Base-by-base conservation (phyloP, 2,113 vertebrate species). In the Rhabdomys dilectus region DNA sequence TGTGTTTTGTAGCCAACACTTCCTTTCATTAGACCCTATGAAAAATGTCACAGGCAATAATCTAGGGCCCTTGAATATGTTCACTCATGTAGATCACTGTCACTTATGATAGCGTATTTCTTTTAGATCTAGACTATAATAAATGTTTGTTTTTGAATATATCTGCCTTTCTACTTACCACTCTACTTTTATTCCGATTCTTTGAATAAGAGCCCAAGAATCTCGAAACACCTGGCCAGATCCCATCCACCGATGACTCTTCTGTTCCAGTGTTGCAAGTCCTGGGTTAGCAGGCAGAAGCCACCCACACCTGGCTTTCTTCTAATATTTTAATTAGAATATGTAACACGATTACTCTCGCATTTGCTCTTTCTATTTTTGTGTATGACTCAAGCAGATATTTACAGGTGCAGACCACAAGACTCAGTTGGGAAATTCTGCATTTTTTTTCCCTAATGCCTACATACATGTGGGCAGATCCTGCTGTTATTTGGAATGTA, bases 291-390 rank as follows among this genome's bases (percentile, higher is more conserved):
- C 24, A 75, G 87, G 17, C 24, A 56, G 26, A 9, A 58, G 15
- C n/a, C n/a, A 68, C n/a, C 87, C 70, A 60, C 36, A 58, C 24
- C n/a, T 45, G 53, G 2, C 16, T 58, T 60, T 60, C 26, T 70
- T 42, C 76, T 90, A 51, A 84, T 93, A 94, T 96, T 93, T 93
- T 42, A 96, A 95, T 96, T 70, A 92, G 9, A 48, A 85, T 81
- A 88, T 92, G 39, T 15, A 90, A 95, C 45, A 92, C 34, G 84
- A 95, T 95, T 81, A 91, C 8, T 51, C 2, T 95, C 60, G 95
- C 88, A 84, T 88, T 90, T 93, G 94, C 64, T 92, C 56, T 87
- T 80, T 96, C 64, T 91, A 92, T 96, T 51, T 95, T 42, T 93
- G 76, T 90, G 17, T 48, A 53, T 62, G n/a, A 93, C 78, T 24